These are phyloP conservation scores for Eupithecia centaureata DNA, from an alignment of 2,888 invertebrate genomes.

Conservation along the genomic window DNA sequence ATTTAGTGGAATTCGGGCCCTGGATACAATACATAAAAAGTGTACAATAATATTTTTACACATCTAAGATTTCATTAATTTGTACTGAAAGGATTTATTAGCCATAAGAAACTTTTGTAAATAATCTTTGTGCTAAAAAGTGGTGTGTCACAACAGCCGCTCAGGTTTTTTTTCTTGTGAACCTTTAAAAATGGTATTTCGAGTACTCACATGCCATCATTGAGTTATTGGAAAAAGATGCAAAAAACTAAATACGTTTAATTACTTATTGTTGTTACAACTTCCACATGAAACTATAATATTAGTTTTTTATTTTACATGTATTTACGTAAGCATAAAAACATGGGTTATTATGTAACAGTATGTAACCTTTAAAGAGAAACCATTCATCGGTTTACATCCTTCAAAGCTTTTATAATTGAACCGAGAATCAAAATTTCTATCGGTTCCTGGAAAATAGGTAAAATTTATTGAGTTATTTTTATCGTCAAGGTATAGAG, in stretches of 20 bases:
- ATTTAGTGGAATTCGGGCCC: too few relatives aligned
- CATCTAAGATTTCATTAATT: too few relatives aligned
- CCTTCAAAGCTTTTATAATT: conserved; percentile 1
- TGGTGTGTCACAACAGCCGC: too few relatives aligned
- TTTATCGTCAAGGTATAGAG: background rate
- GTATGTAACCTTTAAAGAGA: background rate
- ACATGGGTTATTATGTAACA: background rate
- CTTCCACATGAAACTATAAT: background rate
- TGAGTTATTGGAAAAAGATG: background rate
- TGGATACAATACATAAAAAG: too few relatives aligned
- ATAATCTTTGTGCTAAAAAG: too few relatives aligned
- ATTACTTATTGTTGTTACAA: background rate
- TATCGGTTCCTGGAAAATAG: background rate
- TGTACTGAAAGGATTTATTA: too few relatives aligned
- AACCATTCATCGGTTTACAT: background rate
- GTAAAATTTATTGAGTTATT: background rate
- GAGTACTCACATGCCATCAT: too few relatives aligned
- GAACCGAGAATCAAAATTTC: background rate
- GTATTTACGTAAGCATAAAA: background rate
- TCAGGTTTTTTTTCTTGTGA: too few relatives aligned
- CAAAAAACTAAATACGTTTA: background rate
- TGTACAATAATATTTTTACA: too few relatives aligned
- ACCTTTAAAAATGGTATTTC: too few relatives aligned
- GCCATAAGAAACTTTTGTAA: too few relatives aligned
- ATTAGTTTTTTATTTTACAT: background rate